Percentiles rank a stretch among this genome's conserved stretches.
These are phyloP conservation scores for Campoletis sonorensis DNA, from an alignment of 1,140 invertebrate genomes.

Conservation along the genomic window DNA sequence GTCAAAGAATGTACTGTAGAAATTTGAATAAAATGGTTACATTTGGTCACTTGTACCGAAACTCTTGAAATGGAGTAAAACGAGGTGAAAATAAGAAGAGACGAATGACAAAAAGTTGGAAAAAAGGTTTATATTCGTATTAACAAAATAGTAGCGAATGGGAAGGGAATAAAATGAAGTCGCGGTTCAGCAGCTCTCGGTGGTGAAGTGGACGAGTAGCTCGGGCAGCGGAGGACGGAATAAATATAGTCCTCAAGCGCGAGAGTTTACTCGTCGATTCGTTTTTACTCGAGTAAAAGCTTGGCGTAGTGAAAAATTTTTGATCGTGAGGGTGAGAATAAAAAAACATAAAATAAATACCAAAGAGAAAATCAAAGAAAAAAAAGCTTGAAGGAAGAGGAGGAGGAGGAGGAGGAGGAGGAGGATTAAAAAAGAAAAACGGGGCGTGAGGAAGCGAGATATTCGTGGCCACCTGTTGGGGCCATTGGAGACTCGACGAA, in stretches of 20 bases:
- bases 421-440: too few relatives aligned
- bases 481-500: slow-evolving; percentile 11
- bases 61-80: neutral
- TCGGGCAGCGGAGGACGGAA: neutral
- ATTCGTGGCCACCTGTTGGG: slow-evolving; percentile 1
- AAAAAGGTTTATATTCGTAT: slow-evolving; percentile 16
- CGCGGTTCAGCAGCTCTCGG: neutral
- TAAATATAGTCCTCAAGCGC: neutral
- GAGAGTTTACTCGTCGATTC: neutral
- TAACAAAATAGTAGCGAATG: slow-evolving; percentile 11
- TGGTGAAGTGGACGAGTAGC: slow-evolving; percentile 16
- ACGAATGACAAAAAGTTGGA: too few relatives aligned
- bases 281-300: slow-evolving; percentile 15
- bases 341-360: neutral
- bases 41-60: too few relatives aligned
- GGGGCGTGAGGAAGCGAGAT: slow-evolving; percentile 38
- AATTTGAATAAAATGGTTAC: too few relatives aligned
- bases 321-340: neutral
- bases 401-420: too few relatives aligned
- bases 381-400: too few relatives aligned
- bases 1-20: too few relatives aligned
- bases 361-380: neutral
- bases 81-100: neutral
- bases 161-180: slow-evolving; percentile 4
- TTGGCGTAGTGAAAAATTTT: slow-evolving; percentile 7